These are phyloP conservation scores for Megalurothrips usitatus DNA, from an alignment of 2,888 invertebrate genomes.

Conservation along the genomic window DNA sequence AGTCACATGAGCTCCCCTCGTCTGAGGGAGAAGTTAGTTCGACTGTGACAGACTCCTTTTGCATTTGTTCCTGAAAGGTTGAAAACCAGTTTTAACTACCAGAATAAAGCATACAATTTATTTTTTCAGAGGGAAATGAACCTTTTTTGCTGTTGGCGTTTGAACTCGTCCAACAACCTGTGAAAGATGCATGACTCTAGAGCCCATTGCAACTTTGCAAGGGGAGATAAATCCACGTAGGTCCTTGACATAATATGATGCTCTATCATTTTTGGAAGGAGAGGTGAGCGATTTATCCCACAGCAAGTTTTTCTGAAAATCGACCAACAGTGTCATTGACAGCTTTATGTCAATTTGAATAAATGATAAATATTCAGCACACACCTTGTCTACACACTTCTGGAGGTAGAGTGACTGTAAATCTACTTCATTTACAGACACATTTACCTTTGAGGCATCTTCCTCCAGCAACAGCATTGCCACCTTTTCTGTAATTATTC, in stretches of 20 bases:
- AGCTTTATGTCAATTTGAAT: background rate
- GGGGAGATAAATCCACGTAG: conserved; percentile 39
- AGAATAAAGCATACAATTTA: background rate
- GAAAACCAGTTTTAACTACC: background rate
- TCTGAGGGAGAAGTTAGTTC: background rate
- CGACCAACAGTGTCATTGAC: conserved; percentile 11
- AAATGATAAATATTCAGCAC: conserved; percentile 34
- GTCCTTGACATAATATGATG: conserved; percentile 41
- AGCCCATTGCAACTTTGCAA: conserved; percentile 33
- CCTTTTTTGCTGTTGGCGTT: conserved; percentile 36
- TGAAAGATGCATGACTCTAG: conserved; percentile 37
- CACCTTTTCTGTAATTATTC: conserved; percentile 48
- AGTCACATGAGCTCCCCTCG: background rate
- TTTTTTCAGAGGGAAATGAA: background rate
- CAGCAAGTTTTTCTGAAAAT: conserved; percentile 40
- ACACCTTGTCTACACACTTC: conserved; percentile 20
- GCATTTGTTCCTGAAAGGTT: background rate
- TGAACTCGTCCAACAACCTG: conserved; percentile 36
- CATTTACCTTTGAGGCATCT: conserved; percentile 38
- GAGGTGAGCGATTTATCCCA: conserved; percentile 44
- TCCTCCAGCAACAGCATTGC: conserved; percentile 47
- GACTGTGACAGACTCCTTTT: background rate
- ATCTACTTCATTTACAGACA: background rate
- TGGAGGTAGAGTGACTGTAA: background rate
- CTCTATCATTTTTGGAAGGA: conserved; percentile 36